Percentiles rank a stretch among this genome's conserved stretches.
phyloP scores from a whole-genome alignment of 1,140 invertebrate genomes.

The Streblospio benedicti region DNA sequence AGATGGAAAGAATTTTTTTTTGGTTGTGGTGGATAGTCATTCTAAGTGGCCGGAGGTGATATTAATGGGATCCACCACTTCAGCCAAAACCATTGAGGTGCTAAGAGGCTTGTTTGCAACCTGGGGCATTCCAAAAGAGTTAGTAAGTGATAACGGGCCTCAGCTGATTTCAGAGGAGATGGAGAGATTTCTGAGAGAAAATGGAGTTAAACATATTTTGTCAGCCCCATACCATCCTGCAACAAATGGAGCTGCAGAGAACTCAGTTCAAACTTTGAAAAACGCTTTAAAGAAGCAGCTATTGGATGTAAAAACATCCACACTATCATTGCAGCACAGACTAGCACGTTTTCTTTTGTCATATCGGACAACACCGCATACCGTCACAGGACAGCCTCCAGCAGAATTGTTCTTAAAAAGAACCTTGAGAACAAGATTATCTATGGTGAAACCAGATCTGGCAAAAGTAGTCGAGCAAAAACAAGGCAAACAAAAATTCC shows the following conservation, averaged over 20 bases:
- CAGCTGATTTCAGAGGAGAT: not conserved
- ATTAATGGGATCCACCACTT: constrained; percentile 11
- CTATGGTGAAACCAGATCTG: not conserved
- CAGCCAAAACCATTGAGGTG: not conserved
- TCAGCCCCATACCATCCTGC: not conserved
- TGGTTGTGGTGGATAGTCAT: constrained; percentile 22
- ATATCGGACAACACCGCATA: constrained; percentile 7
- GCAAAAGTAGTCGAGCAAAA: not conserved
- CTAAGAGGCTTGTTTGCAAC: not conserved
- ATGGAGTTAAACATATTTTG: not conserved
- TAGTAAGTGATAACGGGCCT: not conserved
- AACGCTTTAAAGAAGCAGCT: constrained; percentile 16
- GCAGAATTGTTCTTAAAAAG: constrained; percentile 1
- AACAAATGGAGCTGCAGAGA: not conserved
- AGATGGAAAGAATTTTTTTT: constrained; percentile 29
- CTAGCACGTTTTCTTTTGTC: constrained; percentile 10
- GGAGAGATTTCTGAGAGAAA: not conserved
- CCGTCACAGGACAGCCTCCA: constrained; percentile 3
- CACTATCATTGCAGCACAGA: no score
- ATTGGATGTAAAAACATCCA: no score
- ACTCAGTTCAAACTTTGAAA: not conserved
- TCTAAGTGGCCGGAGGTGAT: constrained; percentile 23
- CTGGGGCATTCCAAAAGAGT: not conserved
- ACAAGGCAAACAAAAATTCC: not conserved
- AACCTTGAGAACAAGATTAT: not conserved